Evolutionary conservation across 2,797 vertebrate species (phyloP).

Genomic region (Coregonus sp.): DNA sequence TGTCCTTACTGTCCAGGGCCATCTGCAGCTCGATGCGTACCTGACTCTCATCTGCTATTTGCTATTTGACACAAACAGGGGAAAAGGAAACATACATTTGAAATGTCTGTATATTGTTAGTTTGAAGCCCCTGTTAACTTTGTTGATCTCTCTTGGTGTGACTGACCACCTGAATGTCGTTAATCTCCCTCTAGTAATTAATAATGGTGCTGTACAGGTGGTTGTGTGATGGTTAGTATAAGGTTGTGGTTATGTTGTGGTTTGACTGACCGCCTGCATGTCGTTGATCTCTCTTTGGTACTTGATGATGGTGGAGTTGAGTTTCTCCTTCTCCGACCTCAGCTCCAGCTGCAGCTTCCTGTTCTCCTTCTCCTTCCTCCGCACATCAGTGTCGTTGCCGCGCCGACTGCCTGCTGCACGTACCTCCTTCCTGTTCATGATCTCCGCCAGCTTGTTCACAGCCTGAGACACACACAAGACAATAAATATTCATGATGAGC

Average conservation of each 20-base stretch:
- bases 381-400: slow-evolving; percentile 93
- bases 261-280: slow-evolving; percentile 89
- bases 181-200: neutral
- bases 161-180: neutral
- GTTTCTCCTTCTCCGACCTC: slow-evolving; percentile 93
- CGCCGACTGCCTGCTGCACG: slow-evolving; percentile 85
- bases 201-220: too few relatives aligned
- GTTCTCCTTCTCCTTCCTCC: slow-evolving; percentile 97
- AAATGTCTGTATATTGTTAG: neutral
- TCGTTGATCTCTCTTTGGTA: slow-evolving; percentile 98
- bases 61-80: slow-evolving; percentile 70
- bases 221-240: neutral
- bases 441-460: slow-evolving; percentile 97
- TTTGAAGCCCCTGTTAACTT: slow-evolving; percentile 72
- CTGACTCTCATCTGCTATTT: slow-evolving; percentile 95
- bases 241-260: neutral
- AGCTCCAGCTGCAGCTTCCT: slow-evolving; percentile 95
- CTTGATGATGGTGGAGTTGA: slow-evolving; percentile 95
- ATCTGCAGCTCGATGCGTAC: slow-evolving; percentile 96
- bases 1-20: slow-evolving; percentile 98
- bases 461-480: slow-evolving; percentile 74
- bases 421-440: slow-evolving; percentile 95
- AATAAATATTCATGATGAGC: neutral
- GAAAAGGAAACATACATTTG: neutral
- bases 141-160: slow-evolving; percentile 82